A percentile compares a stretch with the other conserved stretches of the same genome.
These are phyloP conservation scores for Achlya flavicornis DNA, from an alignment of 2,888 invertebrate species.

Conservation along the genomic window DNA sequence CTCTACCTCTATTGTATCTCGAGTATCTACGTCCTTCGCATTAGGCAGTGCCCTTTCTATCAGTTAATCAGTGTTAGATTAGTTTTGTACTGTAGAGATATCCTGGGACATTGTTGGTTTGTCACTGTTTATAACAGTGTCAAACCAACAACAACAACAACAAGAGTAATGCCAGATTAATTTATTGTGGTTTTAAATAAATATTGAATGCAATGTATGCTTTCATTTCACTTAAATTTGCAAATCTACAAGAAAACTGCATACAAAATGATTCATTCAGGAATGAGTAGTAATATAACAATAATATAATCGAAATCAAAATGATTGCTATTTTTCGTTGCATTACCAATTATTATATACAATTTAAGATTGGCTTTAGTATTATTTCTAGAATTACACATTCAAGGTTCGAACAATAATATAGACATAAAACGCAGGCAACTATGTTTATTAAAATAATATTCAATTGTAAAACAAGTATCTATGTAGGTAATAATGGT, in stretches of 20 bases:
- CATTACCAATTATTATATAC: conserved; percentile 24
- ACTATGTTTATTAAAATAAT: conserved; percentile 61
- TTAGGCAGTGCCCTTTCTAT: no score
- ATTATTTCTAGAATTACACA: conserved; percentile 38
- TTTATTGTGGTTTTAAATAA: no score
- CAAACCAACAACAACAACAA: no score
- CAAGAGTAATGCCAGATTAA: no score
- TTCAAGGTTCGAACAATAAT: conserved; percentile 49
- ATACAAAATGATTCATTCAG: background rate
- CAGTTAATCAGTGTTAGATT: no score
- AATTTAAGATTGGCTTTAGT: conserved; percentile 21
- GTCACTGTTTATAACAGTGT: no score
- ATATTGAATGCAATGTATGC: no score
- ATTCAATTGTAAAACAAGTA: conserved; percentile 66
- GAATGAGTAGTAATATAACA: conserved; percentile 2
- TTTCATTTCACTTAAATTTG: no score
- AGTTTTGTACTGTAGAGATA: no score
- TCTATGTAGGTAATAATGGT: conserved; percentile 54
- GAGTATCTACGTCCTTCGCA: no score
- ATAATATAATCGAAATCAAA: background rate
- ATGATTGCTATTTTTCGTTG: background rate
- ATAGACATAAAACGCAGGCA: conserved; percentile 38
- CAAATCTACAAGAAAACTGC: background rate
- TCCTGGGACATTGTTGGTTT: no score
- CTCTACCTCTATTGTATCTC: no score